These are phyloP conservation scores for Melanchra persicariae DNA, from an alignment of 2,888 invertebrate species.

Conservation along the genomic window DNA sequence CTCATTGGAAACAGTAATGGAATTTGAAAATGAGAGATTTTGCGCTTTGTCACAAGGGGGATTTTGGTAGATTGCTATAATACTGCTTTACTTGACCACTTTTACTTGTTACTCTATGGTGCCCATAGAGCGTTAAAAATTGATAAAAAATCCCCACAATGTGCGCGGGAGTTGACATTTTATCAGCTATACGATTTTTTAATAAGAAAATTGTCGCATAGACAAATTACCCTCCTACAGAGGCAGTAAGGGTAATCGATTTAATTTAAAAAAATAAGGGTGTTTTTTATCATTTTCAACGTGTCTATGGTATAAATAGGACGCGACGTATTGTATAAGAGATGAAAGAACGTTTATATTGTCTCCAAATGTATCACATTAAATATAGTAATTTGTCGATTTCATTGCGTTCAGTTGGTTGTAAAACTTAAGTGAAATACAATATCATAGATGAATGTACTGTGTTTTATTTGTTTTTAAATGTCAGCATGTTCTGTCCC, in stretches of 20 bases:
- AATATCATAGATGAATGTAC: conserved; percentile 72
- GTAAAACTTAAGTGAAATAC: conserved; percentile 76
- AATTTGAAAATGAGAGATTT: background rate
- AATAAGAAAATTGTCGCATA: background rate
- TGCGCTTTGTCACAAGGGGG: too few species aligned
- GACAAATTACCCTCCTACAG: background rate
- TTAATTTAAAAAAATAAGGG: background rate
- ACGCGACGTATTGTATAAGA: conserved; percentile 28
- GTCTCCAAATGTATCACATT: conserved; percentile 42
- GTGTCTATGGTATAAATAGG: background rate
- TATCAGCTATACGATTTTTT: conserved; percentile 10
- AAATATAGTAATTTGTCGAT: conserved; percentile 45
- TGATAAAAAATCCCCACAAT: background rate
- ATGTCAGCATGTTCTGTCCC: too few species aligned
- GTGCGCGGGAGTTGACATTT: background rate
- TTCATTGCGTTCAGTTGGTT: conserved; percentile 50
- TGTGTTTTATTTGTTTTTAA: conserved; percentile 17
- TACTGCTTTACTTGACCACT: background rate
- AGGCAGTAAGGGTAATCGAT: background rate
- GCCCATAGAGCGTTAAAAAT: background rate
- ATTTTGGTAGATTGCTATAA: background rate
- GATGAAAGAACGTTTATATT: conserved; percentile 5
- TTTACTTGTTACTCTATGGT: conserved; percentile 20
- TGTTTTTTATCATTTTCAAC: background rate
- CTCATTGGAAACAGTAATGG: too few species aligned